Evolutionary conservation across 2,797 vertebrate species (phyloP), one percentile per base, ranked within the genome.

Genomic region (Phataginus tricuspis): DNA sequence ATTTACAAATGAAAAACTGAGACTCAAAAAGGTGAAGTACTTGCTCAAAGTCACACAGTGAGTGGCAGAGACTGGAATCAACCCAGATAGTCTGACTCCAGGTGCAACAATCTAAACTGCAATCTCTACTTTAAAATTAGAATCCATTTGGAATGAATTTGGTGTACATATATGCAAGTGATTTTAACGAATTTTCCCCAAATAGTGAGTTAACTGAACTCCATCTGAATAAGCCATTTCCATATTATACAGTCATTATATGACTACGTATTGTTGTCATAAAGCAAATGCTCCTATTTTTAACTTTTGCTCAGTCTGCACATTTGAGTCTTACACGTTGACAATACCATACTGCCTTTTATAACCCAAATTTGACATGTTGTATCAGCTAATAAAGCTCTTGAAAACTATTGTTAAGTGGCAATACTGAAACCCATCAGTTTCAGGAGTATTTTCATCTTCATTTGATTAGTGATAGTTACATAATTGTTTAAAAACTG

Each of bases 221-320:
- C 16, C 51, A 45, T 23, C 63, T 89, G 34, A 94, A 77, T 88
- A 91, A 96, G 63, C 64, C 31, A 21, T 77, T 90, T 94, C 49
- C 64, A 42, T 42, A 42, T 42, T 42, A 42, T 42, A 42, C 42
- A 42, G 42, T 7, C 42, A 42, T 42, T 42, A 42, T 42, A 42
- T 42, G 42, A 42, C 42, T 42, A 42, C 42, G 42, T 42, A 42
- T 42, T 42, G 63, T 90, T 93, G 57, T 49, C 53, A 45, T 75
- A 57, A 84, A 72, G 87, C 25, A 79, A 72, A 57, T 68, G 59
- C n/a, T 80, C 25, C 21, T 59, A 49, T 74, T 95, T 96, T 96
- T 71, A 88, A 86, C 57, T 94, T 94, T 87, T 86, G 59, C 72
- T 29, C 37, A 31, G 15, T 94, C 51, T 96, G 14, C 25, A 83